Base-by-base conservation (phyloP, 2,113 vertebrate species). In the Chlorocebus sabaeus region DNA sequence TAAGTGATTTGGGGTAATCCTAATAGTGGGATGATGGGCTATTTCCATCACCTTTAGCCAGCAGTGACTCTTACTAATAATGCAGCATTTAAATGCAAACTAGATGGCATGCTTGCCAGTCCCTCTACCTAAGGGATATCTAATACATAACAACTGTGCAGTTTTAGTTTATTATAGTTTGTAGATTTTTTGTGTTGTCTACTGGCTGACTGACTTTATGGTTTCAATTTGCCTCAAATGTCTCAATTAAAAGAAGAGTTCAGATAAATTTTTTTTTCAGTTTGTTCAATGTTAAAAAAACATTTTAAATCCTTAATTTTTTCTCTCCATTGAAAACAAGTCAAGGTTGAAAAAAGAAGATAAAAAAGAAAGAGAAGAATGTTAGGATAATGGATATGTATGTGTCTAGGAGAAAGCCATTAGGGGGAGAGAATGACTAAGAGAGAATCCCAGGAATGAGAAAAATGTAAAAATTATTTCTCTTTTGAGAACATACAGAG, bases 401-500 rank as follows among this genome's bases (percentile, higher is more conserved):
- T 25, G 23, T 43, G 72, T 85, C 38, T 50, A 82, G 32, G 8
- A 72, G 52, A 96, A 87, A 97, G 85, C 84, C 80, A 50, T 91
- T 96, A 45, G 35, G 1, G 94, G 12, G 79, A 96, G 35, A 80
- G 61, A 95, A 89, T 70, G 72, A 16, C 67, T 79, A 64, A 79
- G 72, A 84, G 93, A 94, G 92, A 96, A 98, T 96, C 48, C 30
- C 23, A 95, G 35, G 90, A 85, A 98, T 97, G 96, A 73, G 67
- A 95, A 98, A 96, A 96, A 98, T 97, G 93, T 73, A 91, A 96
- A 91, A 93, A 67, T 95, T 67, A 87, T 92, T 72, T 94, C 83
- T 96, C 90, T 80, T 90, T 93, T 89, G 67, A 97, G 67, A 95
- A 64, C n/a, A 75, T 92, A 43, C 73, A 87, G 70, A 90, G 89